Conservation (phyloP, 53 echinoderm and acorn worm species). For the Stichopus horrens region DNA sequence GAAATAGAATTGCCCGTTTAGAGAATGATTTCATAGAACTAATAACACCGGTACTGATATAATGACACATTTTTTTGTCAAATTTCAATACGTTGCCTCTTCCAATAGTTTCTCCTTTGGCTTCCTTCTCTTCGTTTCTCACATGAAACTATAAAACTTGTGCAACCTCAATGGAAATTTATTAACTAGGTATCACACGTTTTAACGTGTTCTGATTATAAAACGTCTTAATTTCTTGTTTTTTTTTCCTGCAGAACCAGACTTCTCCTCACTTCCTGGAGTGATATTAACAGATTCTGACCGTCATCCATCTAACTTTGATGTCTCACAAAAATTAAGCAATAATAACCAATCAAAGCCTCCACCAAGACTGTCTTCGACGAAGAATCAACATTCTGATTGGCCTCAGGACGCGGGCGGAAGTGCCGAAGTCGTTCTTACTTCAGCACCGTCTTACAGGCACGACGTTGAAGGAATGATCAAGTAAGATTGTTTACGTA, state of each 20-base stretch:
- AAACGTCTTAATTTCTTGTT: not conserved
- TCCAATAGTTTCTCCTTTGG: too few relatives aligned
- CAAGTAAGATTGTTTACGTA: not conserved
- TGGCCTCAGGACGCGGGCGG: slow-evolving; percentile 17
- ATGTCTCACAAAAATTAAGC: slow-evolving; percentile 12
- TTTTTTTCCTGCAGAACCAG: slow-evolving; percentile 11
- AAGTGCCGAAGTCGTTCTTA: not conserved
- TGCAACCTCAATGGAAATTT: too few relatives aligned
- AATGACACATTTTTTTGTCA: too few relatives aligned
- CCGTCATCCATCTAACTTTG: not conserved
- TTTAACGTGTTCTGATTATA: too few relatives aligned
- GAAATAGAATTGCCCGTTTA: too few relatives aligned
- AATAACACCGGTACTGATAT: too few relatives aligned
- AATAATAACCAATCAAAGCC: slow-evolving; percentile 37
- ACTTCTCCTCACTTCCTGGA: slow-evolving; percentile 23
- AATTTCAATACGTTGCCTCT: too few relatives aligned
- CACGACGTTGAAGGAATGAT: slow-evolving; percentile 37
- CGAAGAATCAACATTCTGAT: slow-evolving; percentile 6
- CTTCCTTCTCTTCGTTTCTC: too few relatives aligned
- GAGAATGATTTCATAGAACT: too few relatives aligned
- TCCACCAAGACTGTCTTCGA: slow-evolving; percentile 6
- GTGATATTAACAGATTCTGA: slow-evolving; percentile 35
- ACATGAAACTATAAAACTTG: too few relatives aligned
- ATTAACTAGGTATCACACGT: too few relatives aligned
- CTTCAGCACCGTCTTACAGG: not conserved